Evolutionary conservation across 2,888 invertebrate species (phyloP).

Genomic region (Salticus scenicus): DNA sequence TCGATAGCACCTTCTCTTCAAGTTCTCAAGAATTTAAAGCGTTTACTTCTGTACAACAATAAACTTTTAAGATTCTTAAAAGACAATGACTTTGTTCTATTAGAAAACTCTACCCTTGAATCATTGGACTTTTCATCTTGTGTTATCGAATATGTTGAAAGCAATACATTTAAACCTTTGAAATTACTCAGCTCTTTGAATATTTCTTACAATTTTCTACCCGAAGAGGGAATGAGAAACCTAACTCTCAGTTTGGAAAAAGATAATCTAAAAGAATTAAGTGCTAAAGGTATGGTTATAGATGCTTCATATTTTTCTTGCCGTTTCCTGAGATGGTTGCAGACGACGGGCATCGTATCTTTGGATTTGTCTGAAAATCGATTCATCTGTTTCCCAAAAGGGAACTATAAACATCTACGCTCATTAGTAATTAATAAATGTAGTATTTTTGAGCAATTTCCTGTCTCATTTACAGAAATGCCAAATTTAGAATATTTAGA

Average conservation of each 20-base stretch:
- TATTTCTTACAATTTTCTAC: slow-evolving; percentile 3
- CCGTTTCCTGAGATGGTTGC: neutral
- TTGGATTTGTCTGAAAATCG: slow-evolving; percentile 19
- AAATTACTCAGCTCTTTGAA: neutral
- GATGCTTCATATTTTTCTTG: slow-evolving; percentile 11
- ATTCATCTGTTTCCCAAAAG: neutral
- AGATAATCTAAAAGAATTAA: neutral
- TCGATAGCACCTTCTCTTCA: neutral
- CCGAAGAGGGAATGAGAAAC: neutral
- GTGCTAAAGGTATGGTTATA: neutral
- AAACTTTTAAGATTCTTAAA: neutral
- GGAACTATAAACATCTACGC: neutral
- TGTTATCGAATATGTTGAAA: neutral
- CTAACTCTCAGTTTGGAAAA: neutral
- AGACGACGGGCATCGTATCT: neutral
- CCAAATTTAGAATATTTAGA: neutral
- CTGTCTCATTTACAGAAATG: neutral
- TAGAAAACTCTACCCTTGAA: neutral
- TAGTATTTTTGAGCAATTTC: neutral
- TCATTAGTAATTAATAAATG: neutral
- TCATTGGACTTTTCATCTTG: slow-evolving; percentile 8
- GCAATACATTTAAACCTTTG: neutral
- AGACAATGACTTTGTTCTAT: neutral
- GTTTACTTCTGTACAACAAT: neutral
- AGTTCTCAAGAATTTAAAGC: neutral